These are phyloP conservation scores for Zaprionus lineosus DNA, from an alignment of 2,888 invertebrate genomes.

Conservation along the genomic window DNA sequence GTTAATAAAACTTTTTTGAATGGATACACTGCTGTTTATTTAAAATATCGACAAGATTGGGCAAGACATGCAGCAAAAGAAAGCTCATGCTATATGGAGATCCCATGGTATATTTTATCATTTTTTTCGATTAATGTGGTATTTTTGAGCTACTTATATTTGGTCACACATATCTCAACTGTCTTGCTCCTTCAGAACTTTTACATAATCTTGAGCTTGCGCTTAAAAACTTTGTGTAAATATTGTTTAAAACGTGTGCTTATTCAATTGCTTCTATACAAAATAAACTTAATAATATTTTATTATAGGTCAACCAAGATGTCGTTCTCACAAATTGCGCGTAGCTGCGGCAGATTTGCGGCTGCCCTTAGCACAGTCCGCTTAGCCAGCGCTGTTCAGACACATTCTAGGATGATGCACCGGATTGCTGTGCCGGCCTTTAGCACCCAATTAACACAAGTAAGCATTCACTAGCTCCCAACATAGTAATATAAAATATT, in stretches of 20 bases:
- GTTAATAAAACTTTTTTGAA: too few species aligned
- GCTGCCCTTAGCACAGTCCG: slow-evolving; percentile 66
- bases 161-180: slow-evolving; percentile 44
- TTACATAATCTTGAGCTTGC: slow-evolving; percentile 80
- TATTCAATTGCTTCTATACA: not conserved
- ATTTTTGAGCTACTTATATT: not conserved
- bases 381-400: slow-evolving; percentile 59
- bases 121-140: not conserved
- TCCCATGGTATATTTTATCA: too few species aligned
- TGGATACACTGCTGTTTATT: too few species aligned
- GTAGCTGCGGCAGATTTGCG: slow-evolving; percentile 78
- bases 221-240: slow-evolving; percentile 62
- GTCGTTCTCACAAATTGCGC: slow-evolving; percentile 82
- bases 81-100: too few species aligned
- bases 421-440: slow-evolving; percentile 74
- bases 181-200: slow-evolving; percentile 73
- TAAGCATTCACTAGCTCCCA: slow-evolving; percentile 35
- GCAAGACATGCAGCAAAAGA: too few species aligned
- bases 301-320: slow-evolving; percentile 60
- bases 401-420: slow-evolving; percentile 80
- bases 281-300: slow-evolving; percentile 15
- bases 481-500: not conserved
- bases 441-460: slow-evolving; percentile 64
- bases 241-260: slow-evolving; percentile 30
- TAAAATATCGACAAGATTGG: too few species aligned